phyloP scores from a whole-genome alignment of 1,140 invertebrate genomes.

The Cyclina sinensis region DNA sequence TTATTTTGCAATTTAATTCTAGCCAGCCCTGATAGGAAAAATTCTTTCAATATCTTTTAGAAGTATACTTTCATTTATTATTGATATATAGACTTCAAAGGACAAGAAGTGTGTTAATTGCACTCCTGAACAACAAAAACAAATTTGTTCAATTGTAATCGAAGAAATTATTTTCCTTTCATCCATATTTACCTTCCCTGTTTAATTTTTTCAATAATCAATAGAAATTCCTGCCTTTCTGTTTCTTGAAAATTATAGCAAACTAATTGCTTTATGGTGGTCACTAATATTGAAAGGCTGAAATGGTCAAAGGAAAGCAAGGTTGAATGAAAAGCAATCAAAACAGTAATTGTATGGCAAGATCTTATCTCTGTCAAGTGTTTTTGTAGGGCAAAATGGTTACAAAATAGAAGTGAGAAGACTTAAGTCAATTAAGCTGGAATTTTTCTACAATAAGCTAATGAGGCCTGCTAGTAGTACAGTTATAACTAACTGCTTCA shows the following conservation, averaged over 20 bases:
- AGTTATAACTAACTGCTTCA: too few relatives aligned
- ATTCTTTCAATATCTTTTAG: too few relatives aligned
- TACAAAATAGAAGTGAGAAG: neutral
- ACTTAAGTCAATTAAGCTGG: neutral
- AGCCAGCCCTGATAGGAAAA: too few relatives aligned
- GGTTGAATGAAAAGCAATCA: neutral
- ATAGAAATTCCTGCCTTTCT: neutral
- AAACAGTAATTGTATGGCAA: neutral
- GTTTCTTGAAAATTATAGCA: neutral
- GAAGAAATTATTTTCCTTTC: neutral
- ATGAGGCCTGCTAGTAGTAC: too few relatives aligned
- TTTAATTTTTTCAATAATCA: conserved; percentile 12
- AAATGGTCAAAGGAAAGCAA: neutral
- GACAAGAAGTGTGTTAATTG: neutral
- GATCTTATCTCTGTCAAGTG: neutral
- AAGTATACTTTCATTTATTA: neutral
- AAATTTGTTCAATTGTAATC: conserved; percentile 24
- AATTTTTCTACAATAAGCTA: too few relatives aligned
- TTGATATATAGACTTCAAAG: conserved; percentile 20
- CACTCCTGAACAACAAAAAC: neutral
- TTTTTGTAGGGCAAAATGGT: neutral
- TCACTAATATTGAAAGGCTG: neutral
- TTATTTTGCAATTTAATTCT: too few relatives aligned
- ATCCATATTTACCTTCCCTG: neutral
- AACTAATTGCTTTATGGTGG: conserved; percentile 12